These are phyloP conservation scores for Oopsacas minuta DNA, from an alignment of 37 sponge, comb jelly and placozoan species.

Conservation along the genomic window DNA sequence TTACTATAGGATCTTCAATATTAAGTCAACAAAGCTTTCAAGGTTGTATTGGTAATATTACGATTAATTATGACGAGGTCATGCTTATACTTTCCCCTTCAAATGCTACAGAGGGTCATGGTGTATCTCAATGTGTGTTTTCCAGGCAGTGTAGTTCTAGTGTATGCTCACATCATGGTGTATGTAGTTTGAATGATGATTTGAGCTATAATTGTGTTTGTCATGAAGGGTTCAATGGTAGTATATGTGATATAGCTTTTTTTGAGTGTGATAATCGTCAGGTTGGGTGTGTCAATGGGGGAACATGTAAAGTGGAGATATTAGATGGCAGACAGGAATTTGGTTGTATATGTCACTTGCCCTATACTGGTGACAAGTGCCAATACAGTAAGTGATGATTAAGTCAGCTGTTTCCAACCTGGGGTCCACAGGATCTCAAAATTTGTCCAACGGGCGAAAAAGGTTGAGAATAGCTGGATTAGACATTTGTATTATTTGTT, in stretches of 20 bases:
- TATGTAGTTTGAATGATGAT: not conserved
- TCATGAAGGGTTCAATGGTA: slow-evolving; percentile 23
- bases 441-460: too few relatives aligned
- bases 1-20: not conserved
- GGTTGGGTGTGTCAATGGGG: slow-evolving; percentile 31
- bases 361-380: not conserved
- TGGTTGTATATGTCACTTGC: slow-evolving; percentile 19
- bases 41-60: not conserved
- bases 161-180: not conserved
- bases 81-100: not conserved
- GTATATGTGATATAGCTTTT: slow-evolving; percentile 22
- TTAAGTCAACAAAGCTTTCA: slow-evolving; percentile 14
- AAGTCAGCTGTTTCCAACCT: not conserved
- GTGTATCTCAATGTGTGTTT: not conserved
- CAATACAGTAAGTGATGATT: not conserved
- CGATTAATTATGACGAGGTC: not conserved
- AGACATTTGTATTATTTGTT: not conserved
- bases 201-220: not conserved
- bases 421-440: too few relatives aligned
- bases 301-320: slow-evolving; percentile 20
- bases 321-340: not conserved
- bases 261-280: slow-evolving; percentile 15
- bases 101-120: not conserved
- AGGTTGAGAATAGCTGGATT: too few relatives aligned
- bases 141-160: slow-evolving; percentile 1